Evolutionary conservation across 1,140 invertebrate species (phyloP).

Genomic region (Neotoxoptera formosana): DNA sequence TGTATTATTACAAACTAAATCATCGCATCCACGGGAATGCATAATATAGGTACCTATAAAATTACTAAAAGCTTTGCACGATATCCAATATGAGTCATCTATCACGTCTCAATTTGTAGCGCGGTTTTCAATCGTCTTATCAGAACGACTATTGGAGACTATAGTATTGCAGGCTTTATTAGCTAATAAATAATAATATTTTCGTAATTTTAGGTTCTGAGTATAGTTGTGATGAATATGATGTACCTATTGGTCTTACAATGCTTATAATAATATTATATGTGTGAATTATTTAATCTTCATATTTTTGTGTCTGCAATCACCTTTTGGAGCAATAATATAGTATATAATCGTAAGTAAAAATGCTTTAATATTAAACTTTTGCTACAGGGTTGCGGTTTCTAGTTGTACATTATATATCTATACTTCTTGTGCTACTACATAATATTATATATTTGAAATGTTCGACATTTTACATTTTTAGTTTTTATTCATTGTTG

Average conservation of each 20-base stretch:
- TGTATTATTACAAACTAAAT: neutral
- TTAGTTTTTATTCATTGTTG: neutral
- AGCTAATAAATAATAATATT: neutral
- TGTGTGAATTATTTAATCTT: neutral
- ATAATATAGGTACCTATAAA: too few species aligned
- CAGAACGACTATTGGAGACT: too few species aligned
- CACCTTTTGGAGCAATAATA: neutral
- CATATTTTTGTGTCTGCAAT: too few species aligned
- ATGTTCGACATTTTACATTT: neutral
- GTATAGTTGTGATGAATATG: accelerated
- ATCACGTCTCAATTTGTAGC: too few species aligned
- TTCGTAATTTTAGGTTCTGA: neutral
- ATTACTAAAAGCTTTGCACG: too few species aligned
- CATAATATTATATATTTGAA: neutral
- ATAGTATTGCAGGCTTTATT: too few species aligned
- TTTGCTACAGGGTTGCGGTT: neutral
- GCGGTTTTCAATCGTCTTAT: neutral
- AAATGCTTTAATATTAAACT: neutral
- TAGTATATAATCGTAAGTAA: neutral
- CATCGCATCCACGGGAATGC: neutral
- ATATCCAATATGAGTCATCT: neutral
- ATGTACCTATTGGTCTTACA: neutral
- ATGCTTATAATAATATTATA: too few species aligned
- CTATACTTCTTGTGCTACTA: neutral
- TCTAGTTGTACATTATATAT: neutral